These are phyloP conservation scores for Protonemura montana DNA, from an alignment of 2,888 invertebrate genomes.

Conservation along the genomic window DNA sequence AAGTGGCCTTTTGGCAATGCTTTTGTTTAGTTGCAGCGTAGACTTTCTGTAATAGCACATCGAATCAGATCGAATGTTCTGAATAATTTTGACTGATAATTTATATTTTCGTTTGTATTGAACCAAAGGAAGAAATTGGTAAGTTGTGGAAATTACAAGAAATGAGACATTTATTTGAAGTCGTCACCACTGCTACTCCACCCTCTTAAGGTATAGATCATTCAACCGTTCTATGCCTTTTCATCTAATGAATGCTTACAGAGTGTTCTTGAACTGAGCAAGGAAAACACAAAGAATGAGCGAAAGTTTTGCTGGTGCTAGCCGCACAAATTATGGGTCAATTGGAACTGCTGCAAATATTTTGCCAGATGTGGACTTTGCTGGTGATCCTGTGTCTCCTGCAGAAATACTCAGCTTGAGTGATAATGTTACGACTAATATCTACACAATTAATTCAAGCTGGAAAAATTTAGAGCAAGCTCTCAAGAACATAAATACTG, in stretches of 20 bases:
- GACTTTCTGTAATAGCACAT: too few relatives aligned
- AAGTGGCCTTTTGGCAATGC: too few relatives aligned
- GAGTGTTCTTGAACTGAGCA: background rate
- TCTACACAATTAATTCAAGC: slow-evolving; percentile 78
- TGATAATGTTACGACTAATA: slow-evolving; percentile 82
- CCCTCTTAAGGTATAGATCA: too few relatives aligned
- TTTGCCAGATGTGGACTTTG: slow-evolving; percentile 74
- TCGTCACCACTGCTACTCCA: too few relatives aligned
- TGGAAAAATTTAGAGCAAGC: slow-evolving; percentile 76
- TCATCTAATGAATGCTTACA: background rate
- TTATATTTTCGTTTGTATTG: too few relatives aligned
- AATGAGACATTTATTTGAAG: too few relatives aligned
- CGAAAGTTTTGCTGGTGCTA: background rate
- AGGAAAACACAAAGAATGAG: slow-evolving; percentile 32
- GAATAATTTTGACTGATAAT: too few relatives aligned
- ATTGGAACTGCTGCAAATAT: slow-evolving; percentile 54
- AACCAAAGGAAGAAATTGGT: too few relatives aligned
- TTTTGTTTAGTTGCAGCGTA: too few relatives aligned
- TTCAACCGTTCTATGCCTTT: too few relatives aligned
- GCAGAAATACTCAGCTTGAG: slow-evolving; percentile 80
- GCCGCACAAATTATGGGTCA: slow-evolving; percentile 56
- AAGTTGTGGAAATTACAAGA: too few relatives aligned
- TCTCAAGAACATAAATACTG: slow-evolving; percentile 77
- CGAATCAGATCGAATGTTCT: too few relatives aligned
- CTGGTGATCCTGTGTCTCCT: slow-evolving; percentile 68